Evolutionary conservation across 2,888 invertebrate species (phyloP), one percentile per base, ranked within the genome.

Genomic region (Rhagonycha fulva): DNA sequence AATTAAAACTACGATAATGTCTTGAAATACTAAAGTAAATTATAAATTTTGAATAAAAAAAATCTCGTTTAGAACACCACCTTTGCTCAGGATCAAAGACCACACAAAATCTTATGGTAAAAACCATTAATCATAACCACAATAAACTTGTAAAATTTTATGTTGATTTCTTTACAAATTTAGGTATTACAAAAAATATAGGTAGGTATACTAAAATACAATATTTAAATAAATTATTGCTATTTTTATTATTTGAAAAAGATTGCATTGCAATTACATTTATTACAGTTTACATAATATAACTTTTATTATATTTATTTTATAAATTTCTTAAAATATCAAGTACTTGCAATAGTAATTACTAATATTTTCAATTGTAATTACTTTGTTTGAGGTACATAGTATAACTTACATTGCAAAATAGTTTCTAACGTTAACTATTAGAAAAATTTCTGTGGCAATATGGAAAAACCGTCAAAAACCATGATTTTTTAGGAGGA

Each of bases 231-330:
- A 47, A 47, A 47, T 47, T 47, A 47, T 47, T 47, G 5, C 47
- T 47, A 47, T n/a, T n/a, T 47, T 47, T 47, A 47, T 47, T 47
- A 47, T 47, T n/a, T n/a, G 2, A n/a, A 47, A n/a, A 47, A 7
- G 47, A 47, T 74, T 74, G 74, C 74, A 74, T 74, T 74, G 74
- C 74, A 74, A 74, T 74, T 74, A 74, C 74, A 70, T 28, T 70
- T 68, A 62, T 62, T 66, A 74, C 70, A 69, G 14, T 63, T 7
- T 47, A 47, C 47, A n/a, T n/a, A n/a, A n/a, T n/a, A n/a, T 47
- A n/a, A 2, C n/a, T 47, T 26, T 4, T 7, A 26, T 26, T 3
- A 26, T 26, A 19, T 26, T 5, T 47, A 7, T n/a, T n/a, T 47
- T 4, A 47, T n/a, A n/a, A 47, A n/a, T n/a, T 47, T 0, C 12